Conservation (phyloP, 2,113 vertebrate species). For the Podilymbus podiceps region DNA sequence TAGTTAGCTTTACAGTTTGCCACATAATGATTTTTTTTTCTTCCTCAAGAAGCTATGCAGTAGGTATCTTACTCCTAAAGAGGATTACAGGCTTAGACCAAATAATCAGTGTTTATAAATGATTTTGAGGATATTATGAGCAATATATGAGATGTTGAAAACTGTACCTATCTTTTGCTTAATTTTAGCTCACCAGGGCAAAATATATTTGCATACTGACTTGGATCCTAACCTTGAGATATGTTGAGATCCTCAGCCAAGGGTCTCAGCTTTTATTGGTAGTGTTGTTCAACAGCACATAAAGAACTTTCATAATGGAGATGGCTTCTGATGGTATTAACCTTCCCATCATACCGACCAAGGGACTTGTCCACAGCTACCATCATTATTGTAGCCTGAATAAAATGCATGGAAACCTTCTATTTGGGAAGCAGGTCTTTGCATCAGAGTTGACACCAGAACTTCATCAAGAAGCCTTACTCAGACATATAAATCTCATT, state of each 20-base stretch:
- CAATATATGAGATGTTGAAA: neutral
- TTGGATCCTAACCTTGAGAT: neutral
- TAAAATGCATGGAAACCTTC: neutral
- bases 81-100: constrained; percentile 28
- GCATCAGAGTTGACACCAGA: neutral
- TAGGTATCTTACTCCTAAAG: neutral
- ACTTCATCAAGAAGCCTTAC: neutral
- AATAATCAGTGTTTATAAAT: constrained; percentile 8
- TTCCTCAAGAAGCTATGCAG: neutral
- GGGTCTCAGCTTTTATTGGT: neutral
- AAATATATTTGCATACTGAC: neutral
- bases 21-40: neutral
- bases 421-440: neutral
- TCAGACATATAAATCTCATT: neutral
- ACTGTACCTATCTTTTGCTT: neutral
- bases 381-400: neutral
- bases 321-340: neutral
- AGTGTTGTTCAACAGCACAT: neutral
- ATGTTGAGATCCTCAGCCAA: neutral
- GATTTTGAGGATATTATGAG: neutral
- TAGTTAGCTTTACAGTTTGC: constrained; percentile 4
- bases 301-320: neutral
- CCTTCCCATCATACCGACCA: neutral
- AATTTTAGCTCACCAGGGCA: neutral
- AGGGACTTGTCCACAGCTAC: neutral